A percentile compares a stretch with the other conserved stretches of the same genome.
phyloP scores from a whole-genome alignment of 35 echinoderm and acorn worm genomes.

The Patiria miniata region DNA sequence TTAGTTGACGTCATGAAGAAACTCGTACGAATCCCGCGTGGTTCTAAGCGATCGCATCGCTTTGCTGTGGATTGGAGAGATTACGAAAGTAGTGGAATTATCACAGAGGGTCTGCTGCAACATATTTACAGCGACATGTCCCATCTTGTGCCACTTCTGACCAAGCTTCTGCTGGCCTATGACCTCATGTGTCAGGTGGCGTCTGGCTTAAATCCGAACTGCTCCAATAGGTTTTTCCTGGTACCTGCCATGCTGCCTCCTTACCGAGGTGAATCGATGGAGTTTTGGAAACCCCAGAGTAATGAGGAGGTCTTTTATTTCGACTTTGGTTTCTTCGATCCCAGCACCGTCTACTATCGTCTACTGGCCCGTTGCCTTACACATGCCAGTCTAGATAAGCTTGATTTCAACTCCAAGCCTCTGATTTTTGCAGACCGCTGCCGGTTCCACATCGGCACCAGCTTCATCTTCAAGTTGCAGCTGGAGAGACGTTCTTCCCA shows the following conservation, averaged over 20 bases:
- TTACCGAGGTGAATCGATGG: neutral
- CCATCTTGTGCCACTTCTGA: neutral
- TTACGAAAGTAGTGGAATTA: slow-evolving; percentile 1
- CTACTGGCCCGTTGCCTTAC: slow-evolving; percentile 27
- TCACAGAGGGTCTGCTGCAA: neutral
- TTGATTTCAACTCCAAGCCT: neutral
- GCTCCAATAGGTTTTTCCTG: neutral
- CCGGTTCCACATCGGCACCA: slow-evolving; percentile 3
- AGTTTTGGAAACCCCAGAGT: neutral
- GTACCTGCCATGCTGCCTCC: neutral
- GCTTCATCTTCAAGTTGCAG: slow-evolving; percentile 5
- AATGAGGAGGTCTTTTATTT: slow-evolving; percentile 41
- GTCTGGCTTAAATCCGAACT: neutral
- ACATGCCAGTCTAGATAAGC: neutral
- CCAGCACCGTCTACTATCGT: slow-evolving; percentile 10
- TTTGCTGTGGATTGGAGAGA: slow-evolving; percentile 5
- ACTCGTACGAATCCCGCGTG: neutral
- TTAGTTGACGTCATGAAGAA: slow-evolving; percentile 51
- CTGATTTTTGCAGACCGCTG: slow-evolving; percentile 13
- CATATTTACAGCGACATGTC: neutral
- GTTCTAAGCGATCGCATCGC: neutral
- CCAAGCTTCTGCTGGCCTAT: slow-evolving; percentile 12
- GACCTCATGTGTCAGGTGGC: slow-evolving; percentile 25
- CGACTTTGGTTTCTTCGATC: slow-evolving; percentile 41
- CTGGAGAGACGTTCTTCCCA: neutral